phyloP scores from a whole-genome alignment of 2,888 invertebrate species.

The Syrista parreyssii region DNA sequence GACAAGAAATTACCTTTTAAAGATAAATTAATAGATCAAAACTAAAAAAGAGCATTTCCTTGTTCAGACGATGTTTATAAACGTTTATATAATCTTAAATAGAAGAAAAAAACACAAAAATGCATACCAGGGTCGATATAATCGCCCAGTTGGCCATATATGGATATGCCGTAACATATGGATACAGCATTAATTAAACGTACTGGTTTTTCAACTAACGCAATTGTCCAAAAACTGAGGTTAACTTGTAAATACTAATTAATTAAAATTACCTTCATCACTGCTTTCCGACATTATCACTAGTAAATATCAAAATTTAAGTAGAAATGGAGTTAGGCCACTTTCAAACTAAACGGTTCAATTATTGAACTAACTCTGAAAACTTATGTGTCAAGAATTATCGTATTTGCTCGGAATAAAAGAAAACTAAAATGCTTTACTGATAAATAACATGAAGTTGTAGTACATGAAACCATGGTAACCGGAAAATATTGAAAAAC shows the following conservation, averaged over 20 bases:
- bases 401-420: constrained; percentile 24
- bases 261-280: constrained; percentile 25
- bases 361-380: constrained; percentile 24
- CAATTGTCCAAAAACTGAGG: constrained; percentile 23
- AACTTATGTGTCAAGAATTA: constrained; percentile 25
- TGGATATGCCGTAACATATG: no score
- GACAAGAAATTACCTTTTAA: no score
- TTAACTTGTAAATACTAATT: constrained; percentile 28
- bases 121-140: no score
- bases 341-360: background rate
- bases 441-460: constrained; percentile 21
- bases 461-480: constrained; percentile 14
- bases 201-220: constrained; percentile 20
- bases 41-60: no score
- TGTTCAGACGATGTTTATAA: no score
- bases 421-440: constrained; percentile 22
- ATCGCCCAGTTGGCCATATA: no score
- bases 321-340: constrained; percentile 8
- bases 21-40: no score
- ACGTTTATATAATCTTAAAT: no score
- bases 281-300: constrained; percentile 24
- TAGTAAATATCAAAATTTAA: constrained; percentile 21
- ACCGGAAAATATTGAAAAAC: constrained; percentile 1
- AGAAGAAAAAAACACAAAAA: no score
- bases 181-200: constrained; percentile 24